Base-by-base conservation (phyloP, 1,140 invertebrate species). In the Ostrea edulis region DNA sequence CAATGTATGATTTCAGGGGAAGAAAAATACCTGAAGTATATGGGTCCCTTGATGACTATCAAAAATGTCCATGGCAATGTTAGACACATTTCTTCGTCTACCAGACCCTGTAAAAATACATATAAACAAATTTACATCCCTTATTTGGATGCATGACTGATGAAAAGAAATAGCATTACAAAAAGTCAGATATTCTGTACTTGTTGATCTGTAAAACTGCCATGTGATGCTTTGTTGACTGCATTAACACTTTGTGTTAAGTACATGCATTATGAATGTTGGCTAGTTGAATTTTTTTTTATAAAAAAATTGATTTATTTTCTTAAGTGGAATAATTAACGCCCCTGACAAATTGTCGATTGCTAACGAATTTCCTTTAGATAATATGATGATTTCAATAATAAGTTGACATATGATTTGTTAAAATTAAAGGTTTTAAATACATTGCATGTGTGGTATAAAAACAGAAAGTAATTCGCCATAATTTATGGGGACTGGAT, bases 1-100 rank as follows among this genome's bases (percentile, higher is more conserved):
- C 35, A 44, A 44, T 44, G 2, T 1, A 44, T 44, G 5, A 44
- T 44, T 5, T 44, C 35, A 44, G 35, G 17, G 7, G 14, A 20
- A 62, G 17, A 7, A 62, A 62, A 62, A 14, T 83, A 98, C 98
- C 97, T 99, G 98, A 90, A 99, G 96, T 93, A 99, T 99, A 95
- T 99, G 98, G 87, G 98, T 99, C 93, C 98, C 98, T 96, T 99
- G 98, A 95, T 99, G 98, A 94, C 98, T 97, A 94, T 99, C 98
- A 94, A 99, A 98, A 92, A 98, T 96, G 93, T 98, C 98, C 95
- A 97, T 96, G 22, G 97, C 97, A 89, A 97, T 95, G 90, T 96
- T 96, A 22, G 96, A 88, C 83, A 91, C 88, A 86, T 87, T 92
- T 51, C 97, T 95, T 89, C 96, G 95, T 94, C 97, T 96, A 88